These are phyloP conservation scores for Achatina immaculata DNA, from an alignment of 1,140 invertebrate genomes.

Conservation along the genomic window DNA sequence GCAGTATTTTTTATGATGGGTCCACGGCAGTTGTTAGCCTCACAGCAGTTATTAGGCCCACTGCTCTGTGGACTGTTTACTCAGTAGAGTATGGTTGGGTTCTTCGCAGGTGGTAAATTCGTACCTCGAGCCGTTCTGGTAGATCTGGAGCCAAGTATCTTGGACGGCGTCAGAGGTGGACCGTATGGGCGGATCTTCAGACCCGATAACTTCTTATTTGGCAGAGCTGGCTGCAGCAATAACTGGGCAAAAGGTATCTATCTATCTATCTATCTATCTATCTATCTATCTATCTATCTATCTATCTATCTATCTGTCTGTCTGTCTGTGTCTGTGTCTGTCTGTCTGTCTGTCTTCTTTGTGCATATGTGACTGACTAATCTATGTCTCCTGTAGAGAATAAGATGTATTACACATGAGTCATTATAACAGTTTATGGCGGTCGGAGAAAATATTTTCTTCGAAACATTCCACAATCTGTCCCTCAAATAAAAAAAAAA, in stretches of 20 bases:
- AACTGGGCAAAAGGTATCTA: constrained; percentile 38
- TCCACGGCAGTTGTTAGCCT: background rate
- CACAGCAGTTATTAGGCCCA: background rate
- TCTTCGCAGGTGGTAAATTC: constrained; percentile 78
- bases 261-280: background rate
- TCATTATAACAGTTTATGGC: no score
- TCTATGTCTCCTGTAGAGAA: no score
- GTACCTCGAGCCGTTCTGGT: constrained; percentile 91
- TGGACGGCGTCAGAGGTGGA: constrained; percentile 91
- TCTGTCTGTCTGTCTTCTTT: background rate
- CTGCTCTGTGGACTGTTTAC: background rate
- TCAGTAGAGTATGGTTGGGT: background rate
- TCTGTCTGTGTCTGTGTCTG: background rate
- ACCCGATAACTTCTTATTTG: constrained; percentile 80
- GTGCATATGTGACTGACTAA: no score
- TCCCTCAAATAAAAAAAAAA: no score
- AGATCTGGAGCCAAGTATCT: constrained; percentile 93
- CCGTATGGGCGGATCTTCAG: constrained; percentile 84
- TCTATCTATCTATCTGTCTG: background rate
- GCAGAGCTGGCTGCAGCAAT: constrained; percentile 64
- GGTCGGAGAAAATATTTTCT: no score
- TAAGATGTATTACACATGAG: no score
- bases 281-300: background rate
- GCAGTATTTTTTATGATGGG: background rate
- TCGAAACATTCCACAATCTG: no score